Evolutionary conservation across 2,888 invertebrate genomes (phyloP).

Genomic region (Lamellibrachia columna): DNA sequence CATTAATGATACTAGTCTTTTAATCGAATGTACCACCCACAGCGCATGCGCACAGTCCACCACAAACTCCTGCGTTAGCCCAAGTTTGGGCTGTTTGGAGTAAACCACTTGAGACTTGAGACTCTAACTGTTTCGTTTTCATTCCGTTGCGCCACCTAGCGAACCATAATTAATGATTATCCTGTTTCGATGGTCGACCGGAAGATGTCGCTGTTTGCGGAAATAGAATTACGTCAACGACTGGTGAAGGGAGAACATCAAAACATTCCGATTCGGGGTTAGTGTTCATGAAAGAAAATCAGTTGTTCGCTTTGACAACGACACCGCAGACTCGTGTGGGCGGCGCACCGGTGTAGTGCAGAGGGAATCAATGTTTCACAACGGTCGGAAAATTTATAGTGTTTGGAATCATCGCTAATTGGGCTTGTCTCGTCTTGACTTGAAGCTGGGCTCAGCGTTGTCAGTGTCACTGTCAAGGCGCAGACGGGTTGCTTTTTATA

Average conservation of each 20-base stretch:
- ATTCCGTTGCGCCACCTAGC: background rate
- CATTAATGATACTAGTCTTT: too few species aligned
- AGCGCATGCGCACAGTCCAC: too few species aligned
- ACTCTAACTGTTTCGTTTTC: background rate
- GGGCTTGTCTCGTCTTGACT: background rate
- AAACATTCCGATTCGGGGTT: slow-evolving; percentile 9
- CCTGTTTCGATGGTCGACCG: background rate
- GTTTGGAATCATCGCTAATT: background rate
- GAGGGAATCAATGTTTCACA: background rate
- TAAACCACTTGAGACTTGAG: too few species aligned
- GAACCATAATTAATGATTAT: background rate
- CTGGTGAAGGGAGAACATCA: background rate
- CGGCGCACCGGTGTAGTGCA: background rate
- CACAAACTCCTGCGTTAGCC: too few species aligned
- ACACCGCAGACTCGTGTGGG: background rate
- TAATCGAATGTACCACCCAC: too few species aligned
- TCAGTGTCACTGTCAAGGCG: background rate
- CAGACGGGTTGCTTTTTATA: background rate
- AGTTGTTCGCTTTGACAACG: background rate
- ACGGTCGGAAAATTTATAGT: background rate
- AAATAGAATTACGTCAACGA: slow-evolving; percentile 9
- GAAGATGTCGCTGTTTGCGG: background rate
- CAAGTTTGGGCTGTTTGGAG: too few species aligned
- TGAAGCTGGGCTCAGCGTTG: background rate
- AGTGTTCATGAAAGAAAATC: background rate